A percentile compares a stretch with the other conserved stretches of the same genome.
phyloP scores from a whole-genome alignment of 1,140 invertebrate species.

The Drosophila sucinea region DNA sequence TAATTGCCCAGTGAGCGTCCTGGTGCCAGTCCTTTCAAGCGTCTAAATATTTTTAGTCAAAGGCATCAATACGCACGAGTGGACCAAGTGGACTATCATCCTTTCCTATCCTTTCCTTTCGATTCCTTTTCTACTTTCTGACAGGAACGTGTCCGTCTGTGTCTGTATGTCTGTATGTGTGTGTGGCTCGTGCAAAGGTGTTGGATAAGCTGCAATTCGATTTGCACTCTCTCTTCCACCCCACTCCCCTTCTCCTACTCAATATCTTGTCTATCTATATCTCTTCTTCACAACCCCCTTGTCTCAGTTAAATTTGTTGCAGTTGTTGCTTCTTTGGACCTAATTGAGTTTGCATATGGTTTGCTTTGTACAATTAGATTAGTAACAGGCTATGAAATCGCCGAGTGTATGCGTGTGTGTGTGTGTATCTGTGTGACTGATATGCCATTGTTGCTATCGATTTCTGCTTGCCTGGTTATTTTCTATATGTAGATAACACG shows the following conservation, averaged over 20 bases:
- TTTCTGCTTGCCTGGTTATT: not conserved
- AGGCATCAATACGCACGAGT: constrained; percentile 44
- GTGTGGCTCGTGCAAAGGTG: not conserved
- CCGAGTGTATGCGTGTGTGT: not conserved
- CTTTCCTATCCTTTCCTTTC: not conserved
- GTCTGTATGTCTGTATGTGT: not conserved
- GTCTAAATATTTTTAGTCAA: constrained; percentile 57
- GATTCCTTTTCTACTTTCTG: not conserved
- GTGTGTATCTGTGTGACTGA: not conserved
- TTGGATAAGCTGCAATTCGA: constrained; percentile 21
- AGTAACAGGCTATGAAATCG: constrained; percentile 19
- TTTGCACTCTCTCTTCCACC: not conserved
- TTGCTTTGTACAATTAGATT: constrained; percentile 65
- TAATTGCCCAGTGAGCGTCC: constrained; percentile 12
- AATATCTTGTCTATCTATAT: constrained; percentile 1
- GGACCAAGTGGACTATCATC: not conserved
- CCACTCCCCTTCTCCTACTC: not conserved
- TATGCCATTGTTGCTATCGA: constrained; percentile 13
- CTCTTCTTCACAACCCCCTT: not conserved
- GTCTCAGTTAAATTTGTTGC: constrained; percentile 7
- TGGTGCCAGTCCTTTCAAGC: constrained; percentile 38
- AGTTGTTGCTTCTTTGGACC: constrained; percentile 31
- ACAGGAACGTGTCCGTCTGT: not conserved
- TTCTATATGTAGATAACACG: not conserved
- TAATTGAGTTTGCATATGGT: constrained; percentile 61